Percentiles rank a stretch among this genome's conserved stretches.
Evolutionary conservation across 2,888 invertebrate species (phyloP).

Genomic region (Agrochola lychnidis): DNA sequence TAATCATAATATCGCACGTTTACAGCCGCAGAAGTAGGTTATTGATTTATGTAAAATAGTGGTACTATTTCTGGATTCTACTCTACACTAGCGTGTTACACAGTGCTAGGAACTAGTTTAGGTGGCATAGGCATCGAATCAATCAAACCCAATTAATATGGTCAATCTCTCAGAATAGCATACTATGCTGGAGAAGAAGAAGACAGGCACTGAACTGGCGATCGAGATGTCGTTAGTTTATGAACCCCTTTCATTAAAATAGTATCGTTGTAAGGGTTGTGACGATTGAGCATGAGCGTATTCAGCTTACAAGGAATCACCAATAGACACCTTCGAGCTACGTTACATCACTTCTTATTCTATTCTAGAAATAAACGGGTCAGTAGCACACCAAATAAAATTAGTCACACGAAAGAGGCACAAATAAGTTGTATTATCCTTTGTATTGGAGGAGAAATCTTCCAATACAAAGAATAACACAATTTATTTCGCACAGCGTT

Average conservation of each 20-base stretch:
- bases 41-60: constrained; percentile 38
- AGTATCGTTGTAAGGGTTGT: not conserved
- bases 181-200: not conserved
- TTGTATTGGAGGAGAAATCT: no score
- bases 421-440: no score
- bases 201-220: not conserved
- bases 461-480: constrained; percentile 20
- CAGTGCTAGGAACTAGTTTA: not conserved
- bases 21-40: constrained; percentile 10
- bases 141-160: not conserved
- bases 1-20: constrained; percentile 37
- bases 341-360: no score
- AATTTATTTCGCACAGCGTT: constrained; percentile 43
- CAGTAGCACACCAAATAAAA: not conserved
- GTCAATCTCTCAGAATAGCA: not conserved
- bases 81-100: not conserved
- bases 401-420: not conserved
- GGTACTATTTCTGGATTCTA: not conserved
- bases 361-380: not conserved
- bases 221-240: not conserved
- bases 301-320: not conserved
- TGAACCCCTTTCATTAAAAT: not conserved
- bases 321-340: not conserved
- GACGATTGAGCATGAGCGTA: not conserved
- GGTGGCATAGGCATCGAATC: not conserved